Percentiles rank a stretch among this genome's conserved stretches.
Evolutionary conservation across 2,888 invertebrate species (phyloP).

Genomic region (Hypercompe scribonia): DNA sequence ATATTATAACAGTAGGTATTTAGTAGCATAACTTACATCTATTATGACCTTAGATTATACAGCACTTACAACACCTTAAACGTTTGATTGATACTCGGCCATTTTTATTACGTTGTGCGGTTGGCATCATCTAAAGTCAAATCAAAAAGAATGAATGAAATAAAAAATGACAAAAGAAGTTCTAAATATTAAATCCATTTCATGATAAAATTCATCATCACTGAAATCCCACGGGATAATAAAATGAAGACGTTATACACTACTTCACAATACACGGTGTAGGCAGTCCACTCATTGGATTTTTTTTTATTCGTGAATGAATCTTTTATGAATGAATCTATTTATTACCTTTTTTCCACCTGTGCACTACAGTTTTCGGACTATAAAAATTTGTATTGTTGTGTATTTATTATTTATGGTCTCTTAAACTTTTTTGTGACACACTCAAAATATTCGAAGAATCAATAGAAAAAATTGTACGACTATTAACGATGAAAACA

Average conservation of each 20-base stretch:
- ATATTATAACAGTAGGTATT: too few species aligned
- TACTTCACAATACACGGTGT: constrained; percentile 64
- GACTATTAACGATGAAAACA: constrained; percentile 44
- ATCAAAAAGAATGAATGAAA: constrained; percentile 18
- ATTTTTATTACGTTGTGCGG: constrained; percentile 11
- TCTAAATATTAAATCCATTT: constrained; percentile 29
- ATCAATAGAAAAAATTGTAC: constrained; percentile 35
- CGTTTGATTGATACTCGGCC: neutral
- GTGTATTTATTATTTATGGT: constrained; percentile 78
- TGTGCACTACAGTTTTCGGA: constrained; percentile 68
- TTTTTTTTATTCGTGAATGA: constrained; percentile 70
- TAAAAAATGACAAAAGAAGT: constrained; percentile 25
- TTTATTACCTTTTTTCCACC: constrained; percentile 69
- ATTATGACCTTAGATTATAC: neutral
- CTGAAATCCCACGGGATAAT: constrained; percentile 76
- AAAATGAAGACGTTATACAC: constrained; percentile 80
- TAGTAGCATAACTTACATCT: neutral
- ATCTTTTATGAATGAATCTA: constrained; percentile 67
- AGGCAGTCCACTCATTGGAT: constrained; percentile 56
- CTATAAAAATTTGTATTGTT: constrained; percentile 84
- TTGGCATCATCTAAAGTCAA: constrained; percentile 28
- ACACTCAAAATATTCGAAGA: constrained; percentile 44
- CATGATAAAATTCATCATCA: constrained; percentile 44
- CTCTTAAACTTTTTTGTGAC: constrained; percentile 55
- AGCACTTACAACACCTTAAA: neutral